These are phyloP conservation scores for Sebastes diploproa DNA, from an alignment of 2,797 vertebrate genomes.

Conservation along the genomic window DNA sequence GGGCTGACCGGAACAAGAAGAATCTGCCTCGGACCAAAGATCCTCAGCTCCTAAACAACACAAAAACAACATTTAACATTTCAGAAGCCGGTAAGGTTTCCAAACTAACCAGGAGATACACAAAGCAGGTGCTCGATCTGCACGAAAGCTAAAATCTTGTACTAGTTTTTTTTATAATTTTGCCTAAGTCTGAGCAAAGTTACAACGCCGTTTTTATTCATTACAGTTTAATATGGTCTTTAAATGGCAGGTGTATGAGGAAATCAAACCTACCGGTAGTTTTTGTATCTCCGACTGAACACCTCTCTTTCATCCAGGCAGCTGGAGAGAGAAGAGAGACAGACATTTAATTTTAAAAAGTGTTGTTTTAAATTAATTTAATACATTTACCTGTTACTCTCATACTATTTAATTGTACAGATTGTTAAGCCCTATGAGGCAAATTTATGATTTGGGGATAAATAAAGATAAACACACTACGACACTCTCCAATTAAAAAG, in stretches of 20 bases:
- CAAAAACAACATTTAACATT: background rate
- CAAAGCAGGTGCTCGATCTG: background rate
- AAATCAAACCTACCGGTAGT: slow-evolving; percentile 63
- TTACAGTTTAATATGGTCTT: background rate
- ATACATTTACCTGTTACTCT: background rate
- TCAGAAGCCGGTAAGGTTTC: background rate
- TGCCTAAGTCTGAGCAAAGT: background rate
- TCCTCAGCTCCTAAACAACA: slow-evolving; percentile 73
- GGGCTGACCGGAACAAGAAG: slow-evolving; percentile 93
- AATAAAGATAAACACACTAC: background rate
- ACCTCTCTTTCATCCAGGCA: slow-evolving; percentile 96
- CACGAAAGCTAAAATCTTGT: background rate
- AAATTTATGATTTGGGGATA: background rate
- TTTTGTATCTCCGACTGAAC: slow-evolving; percentile 80
- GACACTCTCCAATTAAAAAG: background rate
- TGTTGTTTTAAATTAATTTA: background rate
- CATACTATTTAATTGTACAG: background rate
- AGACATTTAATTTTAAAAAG: background rate
- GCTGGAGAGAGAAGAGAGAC: slow-evolving; percentile 78
- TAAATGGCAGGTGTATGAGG: background rate
- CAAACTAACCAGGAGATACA: background rate
- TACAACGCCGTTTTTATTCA: background rate
- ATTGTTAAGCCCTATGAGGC: background rate
- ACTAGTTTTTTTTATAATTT: no score
- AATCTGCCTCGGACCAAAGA: slow-evolving; percentile 92